Conservation (phyloP, 2,888 invertebrate species). For the Bembecia ichneumoniformis region DNA sequence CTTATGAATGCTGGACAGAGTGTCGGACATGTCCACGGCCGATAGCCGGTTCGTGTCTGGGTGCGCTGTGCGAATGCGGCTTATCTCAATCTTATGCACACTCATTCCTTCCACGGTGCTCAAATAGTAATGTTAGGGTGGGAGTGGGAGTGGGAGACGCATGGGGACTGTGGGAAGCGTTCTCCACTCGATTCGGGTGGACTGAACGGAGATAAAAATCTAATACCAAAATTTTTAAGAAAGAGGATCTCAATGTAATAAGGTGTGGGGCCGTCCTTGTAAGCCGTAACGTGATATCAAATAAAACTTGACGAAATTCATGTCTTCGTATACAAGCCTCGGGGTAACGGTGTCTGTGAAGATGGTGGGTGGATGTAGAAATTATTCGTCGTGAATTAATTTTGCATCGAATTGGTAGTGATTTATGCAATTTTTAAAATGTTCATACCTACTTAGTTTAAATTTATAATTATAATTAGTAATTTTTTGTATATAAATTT, state of each 20-base stretch:
- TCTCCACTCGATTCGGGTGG: slow-evolving; percentile 18
- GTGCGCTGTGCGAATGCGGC: slow-evolving; percentile 11
- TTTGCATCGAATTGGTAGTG: no score
- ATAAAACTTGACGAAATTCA: slow-evolving; percentile 22
- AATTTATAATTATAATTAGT: no score
- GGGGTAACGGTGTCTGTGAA: no score
- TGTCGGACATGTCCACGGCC: no score
- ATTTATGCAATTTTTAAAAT: no score
- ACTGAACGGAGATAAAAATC: slow-evolving; percentile 33
- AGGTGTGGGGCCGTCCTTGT: slow-evolving; percentile 71
- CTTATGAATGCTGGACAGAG: slow-evolving; percentile 21
- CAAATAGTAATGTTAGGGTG: slow-evolving; percentile 55
- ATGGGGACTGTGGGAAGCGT: no score
- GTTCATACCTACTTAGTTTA: no score
- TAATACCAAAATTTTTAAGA: slow-evolving; percentile 42
- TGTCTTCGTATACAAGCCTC: slow-evolving; percentile 30
- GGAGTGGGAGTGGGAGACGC: slow-evolving; percentile 16
- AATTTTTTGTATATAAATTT: no score
- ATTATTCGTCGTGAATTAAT: no score
- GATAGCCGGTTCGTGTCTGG: slow-evolving; percentile 11
- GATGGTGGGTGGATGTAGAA: no score
- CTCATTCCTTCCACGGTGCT: slow-evolving; percentile 81
- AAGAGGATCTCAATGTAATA: slow-evolving; percentile 62
- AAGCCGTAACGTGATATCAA: slow-evolving; percentile 21
- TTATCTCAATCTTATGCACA: slow-evolving; percentile 59